Conservation (phyloP, 2,888 invertebrate species). For the Standfussiana lucernea region DNA sequence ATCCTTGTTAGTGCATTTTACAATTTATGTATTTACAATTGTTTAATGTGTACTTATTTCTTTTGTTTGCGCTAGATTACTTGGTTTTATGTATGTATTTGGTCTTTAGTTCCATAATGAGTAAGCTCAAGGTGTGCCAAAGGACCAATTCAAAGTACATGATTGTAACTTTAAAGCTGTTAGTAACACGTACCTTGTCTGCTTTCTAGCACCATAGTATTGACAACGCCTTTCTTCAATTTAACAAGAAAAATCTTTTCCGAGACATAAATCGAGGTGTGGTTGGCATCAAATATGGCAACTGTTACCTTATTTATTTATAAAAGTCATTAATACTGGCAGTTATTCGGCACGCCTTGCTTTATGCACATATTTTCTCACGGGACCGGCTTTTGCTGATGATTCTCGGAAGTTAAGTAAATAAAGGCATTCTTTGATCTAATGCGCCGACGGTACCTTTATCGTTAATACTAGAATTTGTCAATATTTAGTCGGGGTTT, state of each 20-base stretch:
- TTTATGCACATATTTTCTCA: slow-evolving; percentile 71
- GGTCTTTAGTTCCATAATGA: neutral
- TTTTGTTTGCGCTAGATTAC: slow-evolving; percentile 7
- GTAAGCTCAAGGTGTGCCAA: neutral
- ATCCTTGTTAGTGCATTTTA: neutral
- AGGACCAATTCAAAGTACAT: slow-evolving; percentile 13
- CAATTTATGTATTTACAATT: neutral
- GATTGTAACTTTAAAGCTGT: neutral
- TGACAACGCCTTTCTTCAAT: slow-evolving; percentile 3
- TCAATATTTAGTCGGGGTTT: slow-evolving; percentile 63
- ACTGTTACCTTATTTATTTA: slow-evolving; percentile 44
- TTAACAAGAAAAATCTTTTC: slow-evolving; percentile 35
- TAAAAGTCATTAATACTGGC: slow-evolving; percentile 48
- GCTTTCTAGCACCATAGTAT: slow-evolving; percentile 29
- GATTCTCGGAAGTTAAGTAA: slow-evolving; percentile 73
- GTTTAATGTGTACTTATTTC: slow-evolving; percentile 1
- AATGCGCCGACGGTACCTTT: slow-evolving; percentile 60
- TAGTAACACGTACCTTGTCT: neutral
- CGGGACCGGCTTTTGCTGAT: slow-evolving; percentile 70
- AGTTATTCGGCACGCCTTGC: slow-evolving; percentile 60
- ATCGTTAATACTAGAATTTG: slow-evolving; percentile 53
- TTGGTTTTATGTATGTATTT: slow-evolving; percentile 7
- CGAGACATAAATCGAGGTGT: slow-evolving; percentile 15
- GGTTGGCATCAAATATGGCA: slow-evolving; percentile 36
- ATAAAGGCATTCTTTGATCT: slow-evolving; percentile 66